Base-by-base conservation (phyloP, 2,797 vertebrate species). In the Sylvia borin region DNA sequence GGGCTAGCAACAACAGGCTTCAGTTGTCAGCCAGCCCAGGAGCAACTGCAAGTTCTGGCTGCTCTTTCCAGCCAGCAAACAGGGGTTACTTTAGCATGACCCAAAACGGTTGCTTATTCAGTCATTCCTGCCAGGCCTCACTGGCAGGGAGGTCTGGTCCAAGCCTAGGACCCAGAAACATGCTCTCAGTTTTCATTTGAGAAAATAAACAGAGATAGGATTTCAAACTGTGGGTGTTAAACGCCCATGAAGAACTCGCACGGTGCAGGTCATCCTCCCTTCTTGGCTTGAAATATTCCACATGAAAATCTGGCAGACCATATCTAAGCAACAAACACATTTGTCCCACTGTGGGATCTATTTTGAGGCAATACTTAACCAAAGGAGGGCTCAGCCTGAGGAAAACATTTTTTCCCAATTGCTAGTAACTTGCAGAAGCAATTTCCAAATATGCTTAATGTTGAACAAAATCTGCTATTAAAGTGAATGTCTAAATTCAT, bases 181-280 rank as follows among this genome's bases (percentile, higher is more conserved):
- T 45, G 77, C 55, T 27, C 90, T 96, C 75, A 58, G 58, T 75
- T 93, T 95, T 93, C 79, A 75, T 94, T 48, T 95, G 87, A 94
- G 89, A 89, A 95, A 88, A 94, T 81, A 96, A 95, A 94, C 92
- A 95, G 62, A 81, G 92, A 58, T 96, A 93, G 90, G 14, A 31
- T 95, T 96, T 96, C 95, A 93, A 88, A 92, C 60, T 92, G 92
- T 84, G 94, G 95, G 85, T 96, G 92, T 95, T 95, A 93, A 96
- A 92, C 7, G 14, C 93, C 87, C 91, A 80, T 88, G 89, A 95
- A 80, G 87, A 90, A 78, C 85, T 91, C 53, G 45, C 54, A 75
- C 0, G 7, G 90, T 73, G 93, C 95, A 93, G 95, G 92, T 96
- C 91, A 93, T 91, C 60, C 76, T 91, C 82, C 73, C 54, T 90